phyloP scores from a whole-genome alignment of 1,140 invertebrate species.

The Chymomyza costata region DNA sequence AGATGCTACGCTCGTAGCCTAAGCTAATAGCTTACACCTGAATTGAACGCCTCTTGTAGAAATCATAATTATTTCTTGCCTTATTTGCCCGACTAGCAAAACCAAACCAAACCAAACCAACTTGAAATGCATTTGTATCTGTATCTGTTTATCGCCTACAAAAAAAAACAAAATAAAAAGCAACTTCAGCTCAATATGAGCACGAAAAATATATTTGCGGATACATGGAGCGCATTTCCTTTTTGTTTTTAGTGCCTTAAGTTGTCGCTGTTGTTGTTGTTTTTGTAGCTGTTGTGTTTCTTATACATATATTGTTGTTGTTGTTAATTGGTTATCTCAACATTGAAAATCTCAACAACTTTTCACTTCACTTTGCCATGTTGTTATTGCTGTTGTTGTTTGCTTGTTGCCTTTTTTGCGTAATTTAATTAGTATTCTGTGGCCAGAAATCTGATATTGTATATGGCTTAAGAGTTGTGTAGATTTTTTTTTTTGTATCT shows the following conservation, averaged over 20 bases:
- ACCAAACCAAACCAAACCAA: too few relatives aligned
- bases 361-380: constrained; percentile 31
- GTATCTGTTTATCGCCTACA: too few relatives aligned
- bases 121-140: too few relatives aligned
- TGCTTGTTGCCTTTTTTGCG: constrained; percentile 47
- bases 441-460: constrained; percentile 73
- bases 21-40: too few relatives aligned
- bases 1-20: too few relatives aligned
- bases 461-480: constrained; percentile 63
- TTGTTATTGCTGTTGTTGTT: constrained; percentile 10
- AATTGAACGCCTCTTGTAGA: too few relatives aligned
- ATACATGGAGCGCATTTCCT: constrained; percentile 32
- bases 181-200: background rate
- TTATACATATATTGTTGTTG: background rate
- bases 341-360: constrained; percentile 39
- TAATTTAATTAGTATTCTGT: constrained; percentile 73
- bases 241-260: constrained; percentile 4
- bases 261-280: constrained; percentile 1
- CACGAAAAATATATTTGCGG: background rate
- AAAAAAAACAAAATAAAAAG: too few relatives aligned
- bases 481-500: too few relatives aligned
- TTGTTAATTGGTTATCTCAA: constrained; percentile 28
- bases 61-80: too few relatives aligned
- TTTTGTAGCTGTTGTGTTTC: constrained; percentile 3
- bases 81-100: too few relatives aligned